phyloP scores from a whole-genome alignment of 92 coral and sea anemone species.

The Umimayanthus chanpuru region DNA sequence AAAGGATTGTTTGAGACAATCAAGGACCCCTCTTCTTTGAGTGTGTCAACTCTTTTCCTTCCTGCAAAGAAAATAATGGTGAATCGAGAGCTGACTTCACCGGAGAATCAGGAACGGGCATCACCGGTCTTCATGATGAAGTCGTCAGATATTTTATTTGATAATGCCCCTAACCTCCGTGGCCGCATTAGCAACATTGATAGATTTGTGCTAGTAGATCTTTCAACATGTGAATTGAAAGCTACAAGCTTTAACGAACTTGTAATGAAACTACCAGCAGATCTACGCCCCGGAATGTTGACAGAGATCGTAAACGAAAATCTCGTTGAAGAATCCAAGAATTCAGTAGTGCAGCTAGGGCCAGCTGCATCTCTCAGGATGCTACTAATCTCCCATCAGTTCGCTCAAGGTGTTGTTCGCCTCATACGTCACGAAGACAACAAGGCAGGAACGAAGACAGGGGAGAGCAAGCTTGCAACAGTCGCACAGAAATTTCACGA shows the following conservation, averaged over 20 bases:
- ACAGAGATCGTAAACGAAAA: slow-evolving; percentile 55
- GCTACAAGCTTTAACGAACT: slow-evolving; percentile 52
- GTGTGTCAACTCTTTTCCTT: slow-evolving; percentile 41
- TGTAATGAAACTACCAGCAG: slow-evolving; percentile 49
- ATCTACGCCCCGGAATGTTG: slow-evolving; percentile 58
- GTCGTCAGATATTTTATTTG: slow-evolving; percentile 55
- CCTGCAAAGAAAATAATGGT: slow-evolving; percentile 52
- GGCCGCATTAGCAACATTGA: slow-evolving; percentile 50
- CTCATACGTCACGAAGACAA: slow-evolving; percentile 63
- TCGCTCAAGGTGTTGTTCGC: slow-evolving; percentile 62
- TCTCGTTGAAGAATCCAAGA: slow-evolving; percentile 7
- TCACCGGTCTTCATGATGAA: slow-evolving; percentile 40
- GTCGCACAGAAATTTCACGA: slow-evolving; percentile 39
- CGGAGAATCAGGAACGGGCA: neutral
- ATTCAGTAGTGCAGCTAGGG: slow-evolving; percentile 1
- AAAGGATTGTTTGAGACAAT: slow-evolving; percentile 60
- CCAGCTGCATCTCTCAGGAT: slow-evolving; percentile 40
- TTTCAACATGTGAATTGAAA: slow-evolving; percentile 12
- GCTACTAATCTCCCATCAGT: slow-evolving; percentile 46
- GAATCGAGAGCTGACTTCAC: too few species aligned
- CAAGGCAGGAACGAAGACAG: neutral
- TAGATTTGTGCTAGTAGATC: slow-evolving; percentile 45
- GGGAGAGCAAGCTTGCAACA: slow-evolving; percentile 15
- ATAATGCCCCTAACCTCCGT: slow-evolving; percentile 68
- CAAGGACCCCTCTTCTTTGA: neutral